These are phyloP conservation scores for Cerceris rybyensis DNA, from an alignment of 2,888 invertebrate genomes.

Conservation along the genomic window DNA sequence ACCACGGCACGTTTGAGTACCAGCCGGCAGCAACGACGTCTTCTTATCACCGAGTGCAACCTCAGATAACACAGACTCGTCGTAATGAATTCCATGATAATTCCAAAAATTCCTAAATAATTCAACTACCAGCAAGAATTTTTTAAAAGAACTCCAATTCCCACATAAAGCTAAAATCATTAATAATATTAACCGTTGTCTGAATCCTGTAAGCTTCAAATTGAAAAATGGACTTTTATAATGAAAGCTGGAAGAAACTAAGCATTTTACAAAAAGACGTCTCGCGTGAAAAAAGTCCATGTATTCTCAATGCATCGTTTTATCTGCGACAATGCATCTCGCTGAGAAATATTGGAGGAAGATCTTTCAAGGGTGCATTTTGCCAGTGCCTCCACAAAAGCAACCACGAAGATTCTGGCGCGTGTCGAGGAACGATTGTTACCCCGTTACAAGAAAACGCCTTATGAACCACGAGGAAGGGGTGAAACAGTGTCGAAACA, in stretches of 20 bases:
- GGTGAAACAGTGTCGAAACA: constrained; percentile 57
- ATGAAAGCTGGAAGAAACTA: too few species aligned
- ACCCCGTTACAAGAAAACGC: constrained; percentile 45
- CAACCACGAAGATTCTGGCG: constrained; percentile 48
- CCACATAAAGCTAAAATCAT: too few species aligned
- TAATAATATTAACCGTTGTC: too few species aligned
- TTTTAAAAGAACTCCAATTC: too few species aligned
- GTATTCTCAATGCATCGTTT: too few species aligned
- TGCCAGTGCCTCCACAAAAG: neutral
- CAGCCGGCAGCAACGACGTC: constrained; percentile 21
- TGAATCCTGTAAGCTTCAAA: too few species aligned
- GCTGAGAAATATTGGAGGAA: neutral
- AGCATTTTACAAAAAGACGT: too few species aligned
- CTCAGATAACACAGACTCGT: constrained; percentile 22
- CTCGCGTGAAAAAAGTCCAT: too few species aligned
- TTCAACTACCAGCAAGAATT: too few species aligned
- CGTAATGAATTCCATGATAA: too few species aligned
- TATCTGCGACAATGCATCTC: neutral
- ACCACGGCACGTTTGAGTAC: constrained; percentile 40
- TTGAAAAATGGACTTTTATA: too few species aligned
- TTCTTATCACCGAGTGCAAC: constrained; percentile 45
- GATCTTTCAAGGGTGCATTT: neutral
- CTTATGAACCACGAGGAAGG: constrained; percentile 36
- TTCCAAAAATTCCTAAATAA: too few species aligned
- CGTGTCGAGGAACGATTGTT: constrained; percentile 50